phyloP scores from a whole-genome alignment of 2,797 vertebrate species.

The Pelobates cultripes region DNA sequence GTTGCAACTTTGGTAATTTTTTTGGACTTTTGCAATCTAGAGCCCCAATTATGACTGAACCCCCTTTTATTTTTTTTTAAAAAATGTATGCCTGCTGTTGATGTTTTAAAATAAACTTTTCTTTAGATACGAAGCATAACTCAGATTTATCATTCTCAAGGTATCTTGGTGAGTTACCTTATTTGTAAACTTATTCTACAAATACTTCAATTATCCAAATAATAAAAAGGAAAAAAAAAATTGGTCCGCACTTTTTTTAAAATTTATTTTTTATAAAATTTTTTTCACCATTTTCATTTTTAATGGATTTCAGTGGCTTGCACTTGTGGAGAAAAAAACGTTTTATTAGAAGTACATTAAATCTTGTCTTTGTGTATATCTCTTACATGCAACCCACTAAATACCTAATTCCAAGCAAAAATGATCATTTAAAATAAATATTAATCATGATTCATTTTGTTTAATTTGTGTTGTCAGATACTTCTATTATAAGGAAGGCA shows the following conservation, averaged over 20 bases:
- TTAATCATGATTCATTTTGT: background rate
- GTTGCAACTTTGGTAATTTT: no score
- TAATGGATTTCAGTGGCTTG: constrained; percentile 18
- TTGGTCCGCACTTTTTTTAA: background rate
- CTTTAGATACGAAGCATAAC: constrained; percentile 48
- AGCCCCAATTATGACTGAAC: no score
- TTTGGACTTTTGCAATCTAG: no score
- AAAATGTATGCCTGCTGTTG: constrained; percentile 19
- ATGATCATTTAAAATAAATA: background rate
- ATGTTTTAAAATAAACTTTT: constrained; percentile 47
- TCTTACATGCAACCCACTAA: constrained; percentile 19
- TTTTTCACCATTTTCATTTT: no score
- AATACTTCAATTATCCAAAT: background rate
- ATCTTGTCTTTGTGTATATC: background rate
- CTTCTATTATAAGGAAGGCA: background rate
- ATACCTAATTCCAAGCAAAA: background rate
- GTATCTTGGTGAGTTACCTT: constrained; percentile 43
- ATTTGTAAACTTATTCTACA: background rate
- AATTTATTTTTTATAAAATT: no score
- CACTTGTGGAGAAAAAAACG: constrained; percentile 7
- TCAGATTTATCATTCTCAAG: constrained; percentile 39
- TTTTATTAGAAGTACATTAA: background rate
- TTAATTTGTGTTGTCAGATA: background rate
- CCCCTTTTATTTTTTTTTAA: no score
- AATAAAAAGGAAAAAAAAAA: constrained; percentile 1